Percentiles rank a stretch among this genome's conserved stretches.
Conservation (phyloP, 1,140 invertebrate genomes). For the Oryzaephilus surinamensis region DNA sequence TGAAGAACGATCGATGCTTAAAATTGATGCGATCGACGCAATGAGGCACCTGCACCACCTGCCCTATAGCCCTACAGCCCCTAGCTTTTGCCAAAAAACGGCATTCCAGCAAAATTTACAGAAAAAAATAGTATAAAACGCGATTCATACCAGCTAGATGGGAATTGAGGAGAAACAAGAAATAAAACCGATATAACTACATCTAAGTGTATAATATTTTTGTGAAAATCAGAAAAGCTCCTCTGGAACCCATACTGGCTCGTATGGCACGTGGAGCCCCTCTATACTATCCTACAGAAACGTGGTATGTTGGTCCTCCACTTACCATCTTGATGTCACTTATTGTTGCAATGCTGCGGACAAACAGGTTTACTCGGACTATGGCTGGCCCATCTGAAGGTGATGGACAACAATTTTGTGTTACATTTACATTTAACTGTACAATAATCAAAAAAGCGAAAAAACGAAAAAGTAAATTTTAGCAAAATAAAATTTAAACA, state of each 20-base stretch:
- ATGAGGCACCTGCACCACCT: constrained; percentile 34
- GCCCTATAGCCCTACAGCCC: constrained; percentile 12
- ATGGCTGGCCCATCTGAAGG: constrained; percentile 83
- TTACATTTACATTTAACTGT: constrained; percentile 18
- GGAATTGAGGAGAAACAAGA: too few species aligned
- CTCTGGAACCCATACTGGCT: constrained; percentile 24
- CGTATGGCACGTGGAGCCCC: constrained; percentile 26
- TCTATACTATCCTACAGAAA: constrained; percentile 14
- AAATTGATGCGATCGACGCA: too few species aligned
- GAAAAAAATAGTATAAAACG: not conserved
- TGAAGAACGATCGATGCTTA: constrained; percentile 15
- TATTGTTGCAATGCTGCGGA: constrained; percentile 92
- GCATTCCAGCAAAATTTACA: not conserved
- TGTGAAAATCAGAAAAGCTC: not conserved
- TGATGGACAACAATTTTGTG: constrained; percentile 32
- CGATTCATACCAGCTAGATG: too few species aligned
- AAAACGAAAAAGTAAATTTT: constrained; percentile 7
- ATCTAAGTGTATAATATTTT: not conserved
- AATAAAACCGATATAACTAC: not conserved
- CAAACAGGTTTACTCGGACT: constrained; percentile 92
- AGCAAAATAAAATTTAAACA: too few species aligned
- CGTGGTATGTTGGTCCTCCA: constrained; percentile 33
- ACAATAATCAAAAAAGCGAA: constrained; percentile 24
- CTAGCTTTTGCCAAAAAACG: too few species aligned
- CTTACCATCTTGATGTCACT: constrained; percentile 98